Base-by-base conservation (phyloP, 2,888 invertebrate species). In the Spialia ferax region DNA sequence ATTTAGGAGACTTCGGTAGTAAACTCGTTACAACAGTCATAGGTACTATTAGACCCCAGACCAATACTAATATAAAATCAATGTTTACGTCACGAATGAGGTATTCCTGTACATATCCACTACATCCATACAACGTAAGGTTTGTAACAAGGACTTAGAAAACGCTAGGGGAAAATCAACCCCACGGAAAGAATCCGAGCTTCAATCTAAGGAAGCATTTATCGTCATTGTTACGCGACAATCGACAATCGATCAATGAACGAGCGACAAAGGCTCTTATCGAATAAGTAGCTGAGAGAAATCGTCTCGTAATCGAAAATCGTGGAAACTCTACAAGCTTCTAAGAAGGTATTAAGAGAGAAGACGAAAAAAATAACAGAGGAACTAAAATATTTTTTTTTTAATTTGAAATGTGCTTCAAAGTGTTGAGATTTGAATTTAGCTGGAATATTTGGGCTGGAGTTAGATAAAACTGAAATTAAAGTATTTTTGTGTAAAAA, bases 151-250 rank as follows among this genome's bases (percentile, higher is more conserved):
- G 61, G 48, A 54, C 66, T 67, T 61, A 61, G 54, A 67, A 55
- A 61, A 29, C 60, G 67, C 32, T 42, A 50, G 67, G 67, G 71
- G 71, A 73, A 74, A 77, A 75, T 73, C 73, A 69, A 73, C 68
- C 71, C 68, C 64, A 71, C 72, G 69, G 73, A 74, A 74, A 73
- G 78, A 77, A 77, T 77, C 77, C 74, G 74, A 76, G 77, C 78
- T 83, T 80, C 84, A 87, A 86, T 89, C 86, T 82, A 72, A 77
- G 75, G 79, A 79, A 81, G 84, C 88, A 88, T 88, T 87, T 78
- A 79, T 84, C 86, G 83, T 82, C 86, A 84, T 87, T 88, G 88
- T 87, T 81, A 79, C 61, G 75, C 81, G 84, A 84, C 84, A 84
- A 83, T 84, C 81, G 80, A 74, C 79, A 77, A 87, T 89, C 84